Evolutionary conservation across 2,888 invertebrate genomes (phyloP).

Genomic region (Rhingia rostrata): DNA sequence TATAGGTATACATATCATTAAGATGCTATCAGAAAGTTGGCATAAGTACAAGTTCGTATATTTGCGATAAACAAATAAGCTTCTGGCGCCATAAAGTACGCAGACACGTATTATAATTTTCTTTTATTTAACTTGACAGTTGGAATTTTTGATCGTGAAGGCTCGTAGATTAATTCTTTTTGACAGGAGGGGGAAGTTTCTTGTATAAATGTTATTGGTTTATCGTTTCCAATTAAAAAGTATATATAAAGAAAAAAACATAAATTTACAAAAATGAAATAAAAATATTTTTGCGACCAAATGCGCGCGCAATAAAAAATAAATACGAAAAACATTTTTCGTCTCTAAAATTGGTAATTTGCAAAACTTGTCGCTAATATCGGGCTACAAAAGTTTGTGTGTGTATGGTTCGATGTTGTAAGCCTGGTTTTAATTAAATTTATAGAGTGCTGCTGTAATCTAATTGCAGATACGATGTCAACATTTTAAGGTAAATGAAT

Average conservation of each 20-base stretch:
- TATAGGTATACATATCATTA: constrained; percentile 14
- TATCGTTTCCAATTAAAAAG: constrained; percentile 43
- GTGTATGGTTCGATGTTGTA: constrained; percentile 18
- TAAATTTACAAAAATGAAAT: neutral
- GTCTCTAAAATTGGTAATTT: constrained; percentile 41
- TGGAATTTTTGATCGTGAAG: constrained; percentile 66
- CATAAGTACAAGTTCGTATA: constrained; percentile 69
- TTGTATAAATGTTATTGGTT: constrained; percentile 25
- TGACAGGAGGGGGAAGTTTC: constrained; percentile 3
- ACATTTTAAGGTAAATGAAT: constrained; percentile 57
- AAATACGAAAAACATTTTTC: constrained; percentile 13
- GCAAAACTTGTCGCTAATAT: constrained; percentile 1
- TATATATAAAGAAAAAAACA: neutral
- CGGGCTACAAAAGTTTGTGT: neutral
- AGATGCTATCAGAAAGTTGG: constrained; percentile 72
- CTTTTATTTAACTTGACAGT: constrained; percentile 61
- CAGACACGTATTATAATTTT: constrained; percentile 54
- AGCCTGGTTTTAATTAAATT: constrained; percentile 44
- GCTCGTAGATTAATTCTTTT: constrained; percentile 52
- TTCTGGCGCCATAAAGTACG: constrained; percentile 73
- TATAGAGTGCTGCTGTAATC: constrained; percentile 46
- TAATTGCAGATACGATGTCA: constrained; percentile 54
- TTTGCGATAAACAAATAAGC: constrained; percentile 71
- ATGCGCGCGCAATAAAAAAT: constrained; percentile 19
- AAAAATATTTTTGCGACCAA: constrained; percentile 10